Evolutionary conservation across 2,888 invertebrate genomes (phyloP).

Genomic region (Nomada lathburiana): DNA sequence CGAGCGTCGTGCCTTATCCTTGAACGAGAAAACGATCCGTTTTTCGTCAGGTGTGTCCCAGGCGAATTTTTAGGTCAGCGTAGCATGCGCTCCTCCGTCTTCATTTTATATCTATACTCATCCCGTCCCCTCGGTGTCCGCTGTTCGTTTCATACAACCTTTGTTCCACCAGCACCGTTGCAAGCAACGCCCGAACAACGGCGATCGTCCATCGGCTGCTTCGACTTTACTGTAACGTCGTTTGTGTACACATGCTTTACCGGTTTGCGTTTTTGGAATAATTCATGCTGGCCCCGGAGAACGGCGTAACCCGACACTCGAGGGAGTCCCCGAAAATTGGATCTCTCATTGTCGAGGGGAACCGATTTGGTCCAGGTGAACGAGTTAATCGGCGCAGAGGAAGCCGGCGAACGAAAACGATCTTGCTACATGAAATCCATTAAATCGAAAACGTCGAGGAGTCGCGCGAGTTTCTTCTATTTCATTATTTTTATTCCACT

Average conservation of each 20-base stretch:
- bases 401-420: background rate
- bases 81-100: background rate
- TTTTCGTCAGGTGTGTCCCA: slow-evolving; percentile 59
- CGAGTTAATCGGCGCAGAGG: slow-evolving; percentile 32
- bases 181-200: background rate
- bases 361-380: slow-evolving; percentile 12
- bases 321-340: slow-evolving; percentile 23
- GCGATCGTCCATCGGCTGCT: background rate
- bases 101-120: slow-evolving; percentile 13
- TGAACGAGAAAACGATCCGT: slow-evolving; percentile 41
- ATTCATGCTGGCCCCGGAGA: slow-evolving; percentile 34
- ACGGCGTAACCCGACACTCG: slow-evolving; percentile 40
- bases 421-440: too few relatives aligned
- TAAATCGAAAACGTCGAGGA: too few relatives aligned
- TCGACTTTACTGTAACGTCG: background rate
- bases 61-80: slow-evolving; percentile 23
- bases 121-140: slow-evolving; percentile 9
- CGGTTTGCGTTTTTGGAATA: slow-evolving; percentile 25
- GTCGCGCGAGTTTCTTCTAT: background rate
- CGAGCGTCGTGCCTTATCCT: slow-evolving; percentile 27
- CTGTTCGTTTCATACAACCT: background rate
- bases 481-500: background rate
- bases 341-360: slow-evolving; percentile 7
- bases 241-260: slow-evolving; percentile 4
- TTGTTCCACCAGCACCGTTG: background rate